Evolutionary conservation across 1,140 invertebrate species (phyloP).

Genomic region (Matsumurasca onukii): DNA sequence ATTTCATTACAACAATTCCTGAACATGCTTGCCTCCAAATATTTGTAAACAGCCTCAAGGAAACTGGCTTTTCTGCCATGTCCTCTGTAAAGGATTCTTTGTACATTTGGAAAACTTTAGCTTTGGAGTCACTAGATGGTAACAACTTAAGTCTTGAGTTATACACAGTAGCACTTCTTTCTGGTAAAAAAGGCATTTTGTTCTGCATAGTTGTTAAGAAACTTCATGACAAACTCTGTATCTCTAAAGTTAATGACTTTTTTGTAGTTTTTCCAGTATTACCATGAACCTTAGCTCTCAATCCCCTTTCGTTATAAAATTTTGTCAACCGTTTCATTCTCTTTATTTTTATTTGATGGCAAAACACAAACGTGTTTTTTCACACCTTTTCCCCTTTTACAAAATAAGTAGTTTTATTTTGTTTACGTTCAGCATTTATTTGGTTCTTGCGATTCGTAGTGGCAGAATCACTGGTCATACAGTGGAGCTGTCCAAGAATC

Average conservation of each 20-base stretch:
- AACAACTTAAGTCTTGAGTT: neutral
- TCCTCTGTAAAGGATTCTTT: neutral
- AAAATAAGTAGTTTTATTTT: too few species aligned
- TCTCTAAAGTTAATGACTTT: neutral
- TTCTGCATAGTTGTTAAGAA: neutral
- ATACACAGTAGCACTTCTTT: neutral
- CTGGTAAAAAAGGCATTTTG: neutral
- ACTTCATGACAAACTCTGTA: neutral
- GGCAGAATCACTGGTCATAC: too few species aligned
- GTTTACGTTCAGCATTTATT: too few species aligned
- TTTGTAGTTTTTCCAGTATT: neutral
- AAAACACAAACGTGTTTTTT: too few species aligned
- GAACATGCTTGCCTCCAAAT: neutral
- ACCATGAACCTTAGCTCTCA: neutral
- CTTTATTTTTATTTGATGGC: slow-evolving; percentile 6
- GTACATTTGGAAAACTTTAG: neutral
- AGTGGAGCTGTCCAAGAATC: too few species aligned
- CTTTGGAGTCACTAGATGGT: neutral
- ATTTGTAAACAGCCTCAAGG: neutral
- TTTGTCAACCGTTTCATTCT: neutral
- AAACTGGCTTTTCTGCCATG: neutral
- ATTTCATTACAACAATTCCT: neutral
- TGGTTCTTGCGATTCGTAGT: too few species aligned
- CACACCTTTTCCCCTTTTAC: too few species aligned
- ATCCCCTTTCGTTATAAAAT: neutral